Evolutionary conservation across 2,113 vertebrate species (phyloP), one percentile per base, ranked within the genome.

Genomic region (Xyliphius kryptos): DNA sequence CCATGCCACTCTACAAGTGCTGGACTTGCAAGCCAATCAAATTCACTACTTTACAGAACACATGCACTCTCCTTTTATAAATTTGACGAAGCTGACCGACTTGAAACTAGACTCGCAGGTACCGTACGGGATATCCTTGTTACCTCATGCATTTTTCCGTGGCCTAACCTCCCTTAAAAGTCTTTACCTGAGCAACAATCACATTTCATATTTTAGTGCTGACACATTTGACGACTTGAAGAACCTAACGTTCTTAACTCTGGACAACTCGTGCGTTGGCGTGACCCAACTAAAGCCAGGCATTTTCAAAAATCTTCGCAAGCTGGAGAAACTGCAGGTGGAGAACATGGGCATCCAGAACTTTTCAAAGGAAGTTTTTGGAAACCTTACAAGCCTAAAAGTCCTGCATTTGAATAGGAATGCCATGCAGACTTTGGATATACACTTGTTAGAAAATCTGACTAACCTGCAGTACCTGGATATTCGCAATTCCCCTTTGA

Each of bases 291-390:
- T 91, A 10, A 75, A 83, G 0, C 77, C 89, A 0, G 89, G 89
- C 1, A 50, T 89, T 56, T 94, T 94, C 75, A 89, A 85, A 76
- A 92, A 89, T 65, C 80, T 91, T 8, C 70, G 37, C 43, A 80
- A 73, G 8, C 64, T 97, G 43, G 75, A 52, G 13, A 64, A 1
- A n/a, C 70, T 95, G 46, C 15, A 54, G 20, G 57, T 87, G 61
- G 89, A 93, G 80, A 94, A 89, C 2, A 85, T 83, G 74, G 77
- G 92, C 13, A 85, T 95, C 26, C 83, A 82, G 17, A 82, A 81
- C 0, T 61, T 94, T 61, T 79, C 80, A 17, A 65, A 78, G 8
- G 78, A 88, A 0, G 84, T 92, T 13, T 89, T 95, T 2, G 88
- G 87, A 10, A 87, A 89, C 67, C 88, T 95, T 9, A 89, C 85